Percentiles rank a stretch among this genome's conserved stretches.
Conservation (phyloP, 1,140 invertebrate genomes). For the Drosophila kohkoa region DNA sequence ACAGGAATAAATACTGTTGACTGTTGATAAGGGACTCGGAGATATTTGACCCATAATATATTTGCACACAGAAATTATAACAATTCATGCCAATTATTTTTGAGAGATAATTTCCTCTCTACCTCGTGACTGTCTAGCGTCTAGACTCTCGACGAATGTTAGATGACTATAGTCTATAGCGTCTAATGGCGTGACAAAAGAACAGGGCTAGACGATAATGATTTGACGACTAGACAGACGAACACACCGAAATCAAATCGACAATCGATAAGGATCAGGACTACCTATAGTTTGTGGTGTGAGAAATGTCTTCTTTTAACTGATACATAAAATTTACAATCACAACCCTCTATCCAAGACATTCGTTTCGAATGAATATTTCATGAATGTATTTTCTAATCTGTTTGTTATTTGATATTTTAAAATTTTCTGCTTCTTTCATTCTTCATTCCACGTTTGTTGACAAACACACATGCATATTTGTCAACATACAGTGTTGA, state of each 20-base stretch:
- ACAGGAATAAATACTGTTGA: neutral
- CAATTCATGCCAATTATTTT: neutral
- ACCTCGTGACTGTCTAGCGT: neutral
- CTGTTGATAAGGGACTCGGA: neutral
- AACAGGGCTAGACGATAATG: neutral
- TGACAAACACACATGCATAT: conserved; percentile 7
- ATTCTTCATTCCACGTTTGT: neutral
- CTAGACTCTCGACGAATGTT: neutral
- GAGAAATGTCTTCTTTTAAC: neutral
- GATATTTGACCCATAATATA: neutral
- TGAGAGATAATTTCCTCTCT: neutral
- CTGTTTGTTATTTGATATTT: conserved; percentile 5
- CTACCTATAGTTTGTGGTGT: neutral
- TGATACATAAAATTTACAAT: conserved; percentile 1
- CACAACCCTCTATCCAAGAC: neutral
- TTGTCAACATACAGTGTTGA: conserved; percentile 13
- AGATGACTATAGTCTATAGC: neutral
- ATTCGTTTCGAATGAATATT: neutral
- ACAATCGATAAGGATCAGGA: neutral
- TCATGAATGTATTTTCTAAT: neutral
- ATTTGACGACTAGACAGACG: neutral
- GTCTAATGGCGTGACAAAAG: neutral
- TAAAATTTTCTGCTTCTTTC: conserved; percentile 2
- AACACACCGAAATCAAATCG: neutral
- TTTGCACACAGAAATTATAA: neutral